A percentile compares a stretch with the other conserved stretches of the same genome.
Conservation (phyloP, 2,888 invertebrate genomes). For the Eumacrocentrus americanus region DNA sequence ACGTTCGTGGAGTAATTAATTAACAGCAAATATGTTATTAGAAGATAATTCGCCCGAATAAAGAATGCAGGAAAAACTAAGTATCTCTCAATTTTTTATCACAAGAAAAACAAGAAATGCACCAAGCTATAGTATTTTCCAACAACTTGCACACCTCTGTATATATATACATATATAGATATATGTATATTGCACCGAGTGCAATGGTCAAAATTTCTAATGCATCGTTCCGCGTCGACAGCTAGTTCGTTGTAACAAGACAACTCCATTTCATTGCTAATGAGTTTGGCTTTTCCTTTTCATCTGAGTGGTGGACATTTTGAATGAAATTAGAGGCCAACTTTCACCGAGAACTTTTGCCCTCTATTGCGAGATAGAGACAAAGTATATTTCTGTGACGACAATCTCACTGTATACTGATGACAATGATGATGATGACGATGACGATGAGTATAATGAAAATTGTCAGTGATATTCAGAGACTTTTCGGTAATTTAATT, state of each 20-base stretch:
- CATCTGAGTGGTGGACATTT: slow-evolving; percentile 23
- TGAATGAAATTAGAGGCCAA: slow-evolving; percentile 37
- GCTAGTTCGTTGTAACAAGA: slow-evolving; percentile 30
- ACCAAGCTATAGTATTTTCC: neutral
- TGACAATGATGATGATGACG: neutral
- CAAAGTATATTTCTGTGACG: too few species aligned
- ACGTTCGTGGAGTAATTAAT: too few species aligned
- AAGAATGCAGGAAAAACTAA: too few species aligned
- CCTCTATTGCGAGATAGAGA: neutral
- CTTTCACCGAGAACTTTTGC: slow-evolving; percentile 26
- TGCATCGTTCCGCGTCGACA: slow-evolving; percentile 27
- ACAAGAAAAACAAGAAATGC: too few species aligned
- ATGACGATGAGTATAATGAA: neutral
- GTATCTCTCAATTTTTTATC: too few species aligned
- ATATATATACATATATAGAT: neutral
- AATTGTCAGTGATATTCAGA: neutral
- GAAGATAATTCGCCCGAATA: too few species aligned
- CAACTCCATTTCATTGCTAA: slow-evolving; percentile 35
- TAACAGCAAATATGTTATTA: too few species aligned
- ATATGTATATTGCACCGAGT: neutral
- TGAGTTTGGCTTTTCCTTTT: slow-evolving; percentile 36
- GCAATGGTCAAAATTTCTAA: slow-evolving; percentile 31
- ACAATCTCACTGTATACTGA: too few species aligned
- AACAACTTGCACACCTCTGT: neutral
- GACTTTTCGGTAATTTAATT: neutral